Conservation (phyloP, 1,140 invertebrate genomes). For the Mizuhopecten yessoensis region DNA sequence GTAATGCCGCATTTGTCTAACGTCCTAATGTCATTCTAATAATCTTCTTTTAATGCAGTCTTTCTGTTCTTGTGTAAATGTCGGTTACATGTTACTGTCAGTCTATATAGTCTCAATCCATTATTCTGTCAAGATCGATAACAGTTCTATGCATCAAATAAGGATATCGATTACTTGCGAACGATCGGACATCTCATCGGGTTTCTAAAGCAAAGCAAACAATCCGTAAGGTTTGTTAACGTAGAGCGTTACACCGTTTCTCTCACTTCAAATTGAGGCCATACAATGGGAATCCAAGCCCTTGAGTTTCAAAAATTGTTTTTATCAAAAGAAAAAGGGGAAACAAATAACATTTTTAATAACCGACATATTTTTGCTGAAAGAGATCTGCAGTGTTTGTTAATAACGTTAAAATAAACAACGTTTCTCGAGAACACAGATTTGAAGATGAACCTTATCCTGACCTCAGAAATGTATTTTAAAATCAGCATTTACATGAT, state of each 20-base stretch:
- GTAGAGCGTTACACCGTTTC: not conserved
- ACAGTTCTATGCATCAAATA: constrained; percentile 10
- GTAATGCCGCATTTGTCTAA: not conserved
- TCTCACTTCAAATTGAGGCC: not conserved
- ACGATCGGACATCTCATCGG: not conserved
- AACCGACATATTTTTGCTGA: not conserved
- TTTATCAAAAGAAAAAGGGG: not conserved
- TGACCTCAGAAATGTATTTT: not conserved
- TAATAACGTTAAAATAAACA: too few relatives aligned
- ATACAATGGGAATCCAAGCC: not conserved
- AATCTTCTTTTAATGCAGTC: not conserved
- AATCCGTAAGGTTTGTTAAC: not conserved
- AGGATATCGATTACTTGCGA: constrained; percentile 3
- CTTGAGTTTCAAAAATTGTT: not conserved
- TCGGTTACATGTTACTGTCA: not conserved
- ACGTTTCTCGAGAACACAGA: too few relatives aligned
- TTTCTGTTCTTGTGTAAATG: not conserved
- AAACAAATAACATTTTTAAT: not conserved
- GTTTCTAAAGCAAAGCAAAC: not conserved
- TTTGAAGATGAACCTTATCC: too few relatives aligned
- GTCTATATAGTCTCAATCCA: not conserved
- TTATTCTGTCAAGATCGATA: not conserved
- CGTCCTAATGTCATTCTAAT: not conserved
- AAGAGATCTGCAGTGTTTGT: too few relatives aligned
- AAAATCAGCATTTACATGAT: not conserved